phyloP scores from a whole-genome alignment of 2,888 invertebrate species.

The Candidula unifasciata region DNA sequence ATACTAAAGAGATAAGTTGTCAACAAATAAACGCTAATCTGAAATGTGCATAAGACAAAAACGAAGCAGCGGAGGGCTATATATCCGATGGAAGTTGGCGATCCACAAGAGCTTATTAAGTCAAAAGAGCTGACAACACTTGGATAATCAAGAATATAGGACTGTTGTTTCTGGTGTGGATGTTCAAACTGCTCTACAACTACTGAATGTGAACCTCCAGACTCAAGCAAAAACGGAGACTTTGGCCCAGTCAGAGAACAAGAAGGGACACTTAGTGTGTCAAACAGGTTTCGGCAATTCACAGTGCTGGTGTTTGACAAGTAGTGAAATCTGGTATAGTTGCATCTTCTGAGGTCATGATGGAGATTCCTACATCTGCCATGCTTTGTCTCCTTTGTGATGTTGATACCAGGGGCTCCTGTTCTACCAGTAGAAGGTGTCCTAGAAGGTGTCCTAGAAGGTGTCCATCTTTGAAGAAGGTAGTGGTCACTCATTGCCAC shows the following conservation, averaged over 20 bases:
- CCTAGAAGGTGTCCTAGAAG: conserved; percentile 22
- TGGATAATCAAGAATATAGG: background rate
- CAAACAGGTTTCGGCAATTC: background rate
- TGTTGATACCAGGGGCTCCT: background rate
- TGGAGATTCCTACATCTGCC: background rate
- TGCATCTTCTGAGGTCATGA: background rate
- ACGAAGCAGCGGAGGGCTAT: conserved; percentile 9
- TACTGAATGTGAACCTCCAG: too few species aligned
- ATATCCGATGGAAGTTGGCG: conserved; percentile 11
- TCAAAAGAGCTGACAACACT: background rate
- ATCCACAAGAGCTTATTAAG: background rate
- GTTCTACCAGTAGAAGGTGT: background rate
- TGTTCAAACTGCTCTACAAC: background rate
- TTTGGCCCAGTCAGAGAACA: background rate
- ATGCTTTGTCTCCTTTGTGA: background rate
- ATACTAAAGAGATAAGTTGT: conserved; percentile 15
- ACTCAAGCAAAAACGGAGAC: background rate
- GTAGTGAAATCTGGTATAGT: background rate
- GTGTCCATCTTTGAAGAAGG: conserved; percentile 22
- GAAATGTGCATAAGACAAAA: conserved; percentile 40
- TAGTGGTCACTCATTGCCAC: conserved; percentile 31
- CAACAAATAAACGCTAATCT: conserved; percentile 39
- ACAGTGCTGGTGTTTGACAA: background rate
- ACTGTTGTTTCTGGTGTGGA: background rate
- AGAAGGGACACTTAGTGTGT: background rate